Conservation (phyloP, 92 coral and sea anemone genomes). For the Micromussa lordhowensis region DNA sequence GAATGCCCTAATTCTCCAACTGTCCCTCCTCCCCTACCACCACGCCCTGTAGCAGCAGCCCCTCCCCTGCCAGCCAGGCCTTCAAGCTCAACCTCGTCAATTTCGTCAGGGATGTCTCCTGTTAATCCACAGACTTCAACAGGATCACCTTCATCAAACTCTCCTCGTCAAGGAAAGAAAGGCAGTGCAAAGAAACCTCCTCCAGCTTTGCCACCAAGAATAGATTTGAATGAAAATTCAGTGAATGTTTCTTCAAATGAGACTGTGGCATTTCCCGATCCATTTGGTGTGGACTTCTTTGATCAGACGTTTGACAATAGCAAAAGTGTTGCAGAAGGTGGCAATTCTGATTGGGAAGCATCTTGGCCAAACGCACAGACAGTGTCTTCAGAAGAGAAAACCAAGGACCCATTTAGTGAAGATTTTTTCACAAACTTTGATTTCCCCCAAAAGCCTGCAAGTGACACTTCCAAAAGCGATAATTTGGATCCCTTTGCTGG, state of each 20-base stretch:
- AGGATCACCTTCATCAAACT: constrained; percentile 45
- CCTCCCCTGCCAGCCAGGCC: constrained; percentile 99
- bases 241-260: constrained; percentile 18
- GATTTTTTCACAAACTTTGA: constrained; percentile 84
- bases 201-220: constrained; percentile 93
- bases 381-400: constrained; percentile 9
- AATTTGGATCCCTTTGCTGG: constrained; percentile 46
- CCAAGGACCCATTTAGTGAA: constrained; percentile 72
- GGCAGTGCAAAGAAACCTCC: constrained; percentile 72
- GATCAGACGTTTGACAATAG: constrained; percentile 12
- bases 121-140: constrained; percentile 44
- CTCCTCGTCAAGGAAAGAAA: constrained; percentile 46
- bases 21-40: constrained; percentile 97
- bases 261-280: constrained; percentile 44
- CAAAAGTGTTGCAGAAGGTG: background rate
- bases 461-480: constrained; percentile 8
- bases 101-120: constrained; percentile 45
- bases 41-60: constrained; percentile 78
- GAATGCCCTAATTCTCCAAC: constrained; percentile 72
- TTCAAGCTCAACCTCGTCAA: constrained; percentile 31
- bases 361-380: constrained; percentile 49
- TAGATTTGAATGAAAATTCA: constrained; percentile 77
- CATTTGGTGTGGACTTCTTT: constrained; percentile 39
- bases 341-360: constrained; percentile 13
- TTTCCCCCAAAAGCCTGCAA: constrained; percentile 39